Evolutionary conservation across 2,113 vertebrate species (phyloP).

Genomic region (Tyto alba): DNA sequence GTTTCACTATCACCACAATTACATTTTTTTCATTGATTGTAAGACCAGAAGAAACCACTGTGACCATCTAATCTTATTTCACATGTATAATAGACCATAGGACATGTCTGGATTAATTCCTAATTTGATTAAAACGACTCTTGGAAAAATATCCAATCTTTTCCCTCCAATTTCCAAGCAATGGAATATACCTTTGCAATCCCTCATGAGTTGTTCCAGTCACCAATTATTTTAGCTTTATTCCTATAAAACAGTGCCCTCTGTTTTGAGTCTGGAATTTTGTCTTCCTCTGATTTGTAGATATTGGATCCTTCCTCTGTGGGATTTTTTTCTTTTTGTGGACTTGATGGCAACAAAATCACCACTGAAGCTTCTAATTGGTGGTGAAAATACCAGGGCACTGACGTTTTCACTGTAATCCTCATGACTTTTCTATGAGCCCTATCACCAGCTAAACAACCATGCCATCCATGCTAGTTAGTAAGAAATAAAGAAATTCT

Average conservation of each 20-base stretch:
- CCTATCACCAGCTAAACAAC: not conserved
- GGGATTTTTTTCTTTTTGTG: not conserved
- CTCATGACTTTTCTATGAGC: not conserved
- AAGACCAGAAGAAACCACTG: constrained; percentile 17
- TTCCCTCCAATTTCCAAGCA: not conserved
- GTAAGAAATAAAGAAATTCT: not conserved
- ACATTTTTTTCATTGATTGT: constrained; percentile 7
- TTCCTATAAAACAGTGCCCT: not conserved
- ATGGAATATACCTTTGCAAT: not conserved
- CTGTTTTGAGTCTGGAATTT: not conserved
- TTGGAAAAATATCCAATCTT: not conserved
- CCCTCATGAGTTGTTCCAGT: not conserved
- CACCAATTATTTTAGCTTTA: not conserved
- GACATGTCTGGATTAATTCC: constrained; percentile 20
- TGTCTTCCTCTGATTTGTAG: not conserved
- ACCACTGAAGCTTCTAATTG: not conserved
- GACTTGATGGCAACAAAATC: not conserved
- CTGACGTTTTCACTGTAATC: not conserved
- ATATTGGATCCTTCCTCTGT: not conserved
- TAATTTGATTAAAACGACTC: not conserved
- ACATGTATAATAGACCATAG: not conserved
- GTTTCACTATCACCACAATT: constrained; percentile 10
- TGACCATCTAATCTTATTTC: constrained; percentile 33
- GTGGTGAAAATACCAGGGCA: not conserved
- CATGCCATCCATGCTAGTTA: not conserved